Base-by-base conservation (phyloP, 1,140 invertebrate species). In the Bombus confusus region DNA sequence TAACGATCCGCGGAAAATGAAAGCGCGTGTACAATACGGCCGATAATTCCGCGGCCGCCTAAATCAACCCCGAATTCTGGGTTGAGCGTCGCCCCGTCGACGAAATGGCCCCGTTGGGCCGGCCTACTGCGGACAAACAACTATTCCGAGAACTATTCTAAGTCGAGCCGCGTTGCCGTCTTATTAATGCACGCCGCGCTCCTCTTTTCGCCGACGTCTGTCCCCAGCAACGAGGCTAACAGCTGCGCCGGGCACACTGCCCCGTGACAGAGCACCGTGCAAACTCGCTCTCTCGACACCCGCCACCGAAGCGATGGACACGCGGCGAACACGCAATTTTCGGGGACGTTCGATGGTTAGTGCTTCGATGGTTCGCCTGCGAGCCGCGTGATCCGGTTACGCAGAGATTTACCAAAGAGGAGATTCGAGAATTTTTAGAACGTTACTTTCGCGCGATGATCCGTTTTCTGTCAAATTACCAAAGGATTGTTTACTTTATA, bases 61-160 rank as follows among this genome's bases (percentile, higher is more conserved):
- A 85, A 79, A 80, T 59, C 41, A 81, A 71, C 82, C 72, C 66
- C 76, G 85, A 86, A 89, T 89, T 89, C 76, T 86, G 76, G 85
- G 57, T 80, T 80, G 84, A 74, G 25, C 72, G 64, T 59, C 76
- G 74, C 52, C 47, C 43, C 66, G 83, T 43, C 66, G 39, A 59
- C 47, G 41, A 39, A 69, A 39, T 76, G 76, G 66, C 83, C 59
- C 71, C 34, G 72, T 75, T 87, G 87, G 90, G 91, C 92, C 90
- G 91, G 92, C 89, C 93, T 91, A 93, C 90, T 91, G 89, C 86
- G 39, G 52, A 86, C 83, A 86, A 87, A 88, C 43, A 89, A 92
- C 93, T 94, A 93, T 94, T 94, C 90, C 93, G 79, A 91, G 94
- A 91, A 86, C 91, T 93, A 91, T 93, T 93, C 91, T 91, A 91